These are phyloP conservation scores for Entomobrya multifasciata DNA, from an alignment of 2,888 invertebrate species.

Conservation along the genomic window DNA sequence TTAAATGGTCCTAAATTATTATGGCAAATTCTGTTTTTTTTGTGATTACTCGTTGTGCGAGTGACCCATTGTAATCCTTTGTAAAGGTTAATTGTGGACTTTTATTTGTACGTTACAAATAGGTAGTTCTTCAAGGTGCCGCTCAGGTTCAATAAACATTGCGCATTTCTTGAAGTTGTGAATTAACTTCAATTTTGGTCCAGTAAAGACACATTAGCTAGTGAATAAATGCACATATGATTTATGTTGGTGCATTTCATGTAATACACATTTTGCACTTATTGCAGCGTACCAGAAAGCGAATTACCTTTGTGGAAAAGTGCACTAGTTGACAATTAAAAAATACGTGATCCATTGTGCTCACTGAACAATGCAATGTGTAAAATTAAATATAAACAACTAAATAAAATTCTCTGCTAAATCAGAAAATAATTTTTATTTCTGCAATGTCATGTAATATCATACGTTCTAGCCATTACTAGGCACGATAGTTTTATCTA, in stretches of 20 bases:
- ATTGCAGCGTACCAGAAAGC: background rate
- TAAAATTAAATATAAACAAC: no score
- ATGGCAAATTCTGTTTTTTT: background rate
- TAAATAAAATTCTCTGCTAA: background rate
- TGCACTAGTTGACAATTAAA: background rate
- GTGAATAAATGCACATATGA: constrained; percentile 1
- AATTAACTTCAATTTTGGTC: constrained; percentile 4
- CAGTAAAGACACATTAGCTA: background rate
- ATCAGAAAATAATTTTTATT: background rate
- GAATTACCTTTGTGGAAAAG: constrained; percentile 1
- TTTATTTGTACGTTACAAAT: background rate
- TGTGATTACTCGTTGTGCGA: constrained; percentile 29
- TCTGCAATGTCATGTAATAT: background rate
- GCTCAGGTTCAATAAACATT: constrained; percentile 24
- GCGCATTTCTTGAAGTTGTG: constrained; percentile 19
- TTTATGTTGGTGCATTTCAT: no score
- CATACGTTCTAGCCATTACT: background rate
- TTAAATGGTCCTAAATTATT: background rate
- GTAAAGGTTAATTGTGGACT: constrained; percentile 56
- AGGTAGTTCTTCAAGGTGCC: constrained; percentile 3
- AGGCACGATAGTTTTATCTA: no score
- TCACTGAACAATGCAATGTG: background rate
- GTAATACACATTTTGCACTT: no score
- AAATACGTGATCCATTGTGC: constrained; percentile 16
- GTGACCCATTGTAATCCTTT: constrained; percentile 51